phyloP scores from a whole-genome alignment of 2,888 invertebrate species.

The Caenorhabditis virilis region DNA sequence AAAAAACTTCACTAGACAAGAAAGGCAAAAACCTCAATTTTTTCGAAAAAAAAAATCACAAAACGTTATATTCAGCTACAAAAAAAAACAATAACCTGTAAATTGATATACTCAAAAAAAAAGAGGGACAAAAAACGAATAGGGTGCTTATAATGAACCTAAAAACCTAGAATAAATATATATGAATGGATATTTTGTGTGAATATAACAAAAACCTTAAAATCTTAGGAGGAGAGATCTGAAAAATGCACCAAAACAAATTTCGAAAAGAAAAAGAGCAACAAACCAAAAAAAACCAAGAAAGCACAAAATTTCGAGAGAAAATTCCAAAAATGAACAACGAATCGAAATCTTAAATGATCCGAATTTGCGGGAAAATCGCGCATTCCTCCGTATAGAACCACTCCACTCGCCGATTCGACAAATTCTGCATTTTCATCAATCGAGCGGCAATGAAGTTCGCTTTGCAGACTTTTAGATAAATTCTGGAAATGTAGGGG shows the following conservation, averaged over 20 bases:
- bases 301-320: no score
- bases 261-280: neutral
- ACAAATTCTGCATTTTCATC: conserved; percentile 6
- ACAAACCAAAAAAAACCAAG: no score
- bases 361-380: conserved; percentile 14
- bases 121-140: neutral
- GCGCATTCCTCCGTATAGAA: conserved; percentile 5
- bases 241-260: conserved; percentile 3
- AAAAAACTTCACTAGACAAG: no score
- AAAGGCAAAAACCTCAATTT: no score
- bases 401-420: conserved; percentile 10
- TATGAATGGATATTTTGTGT: neutral
- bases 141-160: neutral
- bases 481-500: conserved; percentile 4
- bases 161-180: neutral
- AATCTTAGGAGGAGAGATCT: neutral
- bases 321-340: no score
- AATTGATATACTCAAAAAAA: neutral
- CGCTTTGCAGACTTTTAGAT: conserved; percentile 3
- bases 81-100: neutral
- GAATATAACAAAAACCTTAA: no score
- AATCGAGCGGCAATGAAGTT: conserved; percentile 16
- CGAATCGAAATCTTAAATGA: neutral
- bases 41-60: no score
- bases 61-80: no score